A percentile compares a stretch with the other conserved stretches of the same genome.
Evolutionary conservation across 2,797 vertebrate species (phyloP).

Genomic region (Dallia pectoralis): DNA sequence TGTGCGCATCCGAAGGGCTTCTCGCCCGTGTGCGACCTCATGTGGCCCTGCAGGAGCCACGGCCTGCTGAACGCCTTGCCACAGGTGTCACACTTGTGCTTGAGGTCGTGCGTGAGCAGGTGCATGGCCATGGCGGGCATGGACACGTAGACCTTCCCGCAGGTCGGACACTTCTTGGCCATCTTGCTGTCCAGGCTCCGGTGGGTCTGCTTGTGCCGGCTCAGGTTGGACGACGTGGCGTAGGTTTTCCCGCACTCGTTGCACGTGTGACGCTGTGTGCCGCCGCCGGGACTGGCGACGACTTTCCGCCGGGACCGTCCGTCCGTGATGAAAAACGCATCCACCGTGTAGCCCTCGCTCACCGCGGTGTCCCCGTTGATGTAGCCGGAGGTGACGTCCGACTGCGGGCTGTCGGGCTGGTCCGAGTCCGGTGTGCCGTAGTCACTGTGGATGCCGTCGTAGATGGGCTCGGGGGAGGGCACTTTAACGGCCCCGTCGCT

Average conservation of each 20-base stretch:
- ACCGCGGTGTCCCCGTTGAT: constrained; percentile 92
- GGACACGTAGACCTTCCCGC: constrained; percentile 93
- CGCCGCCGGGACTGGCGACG: constrained; percentile 68
- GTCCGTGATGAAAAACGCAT: constrained; percentile 93
- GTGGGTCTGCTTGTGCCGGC: constrained; percentile 95
- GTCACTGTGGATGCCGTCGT: constrained; percentile 86
- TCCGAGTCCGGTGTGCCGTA: constrained; percentile 84
- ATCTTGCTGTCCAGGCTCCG: constrained; percentile 94
- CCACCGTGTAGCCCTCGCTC: constrained; percentile 90
- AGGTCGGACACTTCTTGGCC: constrained; percentile 91
- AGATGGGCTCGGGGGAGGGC: constrained; percentile 86
- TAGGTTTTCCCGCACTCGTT: constrained; percentile 93
- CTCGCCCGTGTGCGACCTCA: constrained; percentile 94
- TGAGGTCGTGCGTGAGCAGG: constrained; percentile 93
- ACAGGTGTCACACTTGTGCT: constrained; percentile 95
- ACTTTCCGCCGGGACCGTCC: constrained; percentile 87
- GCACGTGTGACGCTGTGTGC: constrained; percentile 82
- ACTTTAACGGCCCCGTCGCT: constrained; percentile 85
- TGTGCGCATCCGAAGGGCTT: constrained; percentile 93
- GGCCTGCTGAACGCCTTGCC: constrained; percentile 59
- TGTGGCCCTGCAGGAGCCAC: constrained; percentile 94
- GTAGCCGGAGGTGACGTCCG: constrained; percentile 86
- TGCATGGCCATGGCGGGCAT: constrained; percentile 98
- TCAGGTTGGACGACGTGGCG: constrained; percentile 93
- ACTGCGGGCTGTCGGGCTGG: constrained; percentile 86